Conservation (phyloP, 2,113 vertebrate genomes). For the Daubentonia madagascariensis region DNA sequence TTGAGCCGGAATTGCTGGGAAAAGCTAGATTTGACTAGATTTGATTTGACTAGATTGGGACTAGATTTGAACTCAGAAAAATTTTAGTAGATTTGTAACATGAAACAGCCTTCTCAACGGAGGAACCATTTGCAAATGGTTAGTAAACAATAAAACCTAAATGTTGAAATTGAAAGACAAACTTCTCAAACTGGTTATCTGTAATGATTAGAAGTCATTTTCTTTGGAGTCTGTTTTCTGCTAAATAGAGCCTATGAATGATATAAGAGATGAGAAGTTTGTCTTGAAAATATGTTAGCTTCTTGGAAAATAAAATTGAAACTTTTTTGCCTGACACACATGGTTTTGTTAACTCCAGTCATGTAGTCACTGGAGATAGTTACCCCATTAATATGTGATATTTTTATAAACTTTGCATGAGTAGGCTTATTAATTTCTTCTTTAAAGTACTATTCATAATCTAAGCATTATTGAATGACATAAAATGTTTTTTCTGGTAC, state of each 20-base stretch:
- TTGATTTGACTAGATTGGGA: background rate
- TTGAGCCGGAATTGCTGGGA: background rate
- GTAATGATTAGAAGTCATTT: background rate
- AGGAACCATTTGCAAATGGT: background rate
- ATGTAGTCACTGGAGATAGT: background rate
- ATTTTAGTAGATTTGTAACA: background rate
- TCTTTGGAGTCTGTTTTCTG: background rate
- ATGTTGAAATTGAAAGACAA: background rate
- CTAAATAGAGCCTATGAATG: background rate
- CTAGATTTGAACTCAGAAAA: background rate
- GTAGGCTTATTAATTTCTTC: background rate
- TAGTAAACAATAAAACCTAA: background rate
- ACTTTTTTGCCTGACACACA: background rate
- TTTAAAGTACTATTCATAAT: background rate
- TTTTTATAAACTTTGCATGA: background rate
- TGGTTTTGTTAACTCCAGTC: background rate
- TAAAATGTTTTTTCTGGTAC: background rate
- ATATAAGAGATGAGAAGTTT: background rate
- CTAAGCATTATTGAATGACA: background rate
- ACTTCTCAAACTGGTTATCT: background rate
- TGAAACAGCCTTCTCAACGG: background rate
- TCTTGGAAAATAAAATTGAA: slow-evolving; percentile 14
- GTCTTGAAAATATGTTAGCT: background rate
- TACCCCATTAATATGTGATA: background rate
- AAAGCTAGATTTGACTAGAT: background rate